Conservation (phyloP, 2,888 invertebrate species). For the Hirtodrosophila trivittata region DNA sequence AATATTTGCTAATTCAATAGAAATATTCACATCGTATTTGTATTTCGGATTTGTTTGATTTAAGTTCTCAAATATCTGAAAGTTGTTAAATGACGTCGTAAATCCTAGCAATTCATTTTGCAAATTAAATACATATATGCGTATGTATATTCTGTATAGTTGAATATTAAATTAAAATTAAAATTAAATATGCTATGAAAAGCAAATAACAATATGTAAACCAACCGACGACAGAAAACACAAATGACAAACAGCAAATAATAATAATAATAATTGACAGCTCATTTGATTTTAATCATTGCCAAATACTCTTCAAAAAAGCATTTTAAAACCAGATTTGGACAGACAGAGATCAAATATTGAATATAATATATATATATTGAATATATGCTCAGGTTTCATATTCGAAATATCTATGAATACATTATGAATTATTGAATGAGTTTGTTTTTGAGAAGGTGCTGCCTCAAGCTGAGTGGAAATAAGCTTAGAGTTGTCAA, state of each 20-base stretch:
- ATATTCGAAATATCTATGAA: too few relatives aligned
- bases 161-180: conserved; percentile 41
- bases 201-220: conserved; percentile 10
- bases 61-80: conserved; percentile 6
- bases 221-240: conserved; percentile 14
- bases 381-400: too few relatives aligned
- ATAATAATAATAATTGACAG: conserved; percentile 60
- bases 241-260: not conserved
- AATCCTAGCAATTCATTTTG: conserved; percentile 21
- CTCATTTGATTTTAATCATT: conserved; percentile 61
- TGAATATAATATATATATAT: too few relatives aligned
- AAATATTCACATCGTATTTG: too few relatives aligned
- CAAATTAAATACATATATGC: conserved; percentile 47
- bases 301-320: conserved; percentile 41
- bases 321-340: not conserved
- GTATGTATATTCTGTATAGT: too few relatives aligned
- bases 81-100: conserved; percentile 3
- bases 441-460: too few relatives aligned
- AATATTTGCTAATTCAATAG: too few relatives aligned
- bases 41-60: conserved; percentile 2
- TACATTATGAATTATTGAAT: too few relatives aligned
- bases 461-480: too few relatives aligned
- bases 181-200: conserved; percentile 28
- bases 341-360: not conserved
- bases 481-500: too few relatives aligned